Conservation (phyloP, 2,797 vertebrate genomes). For the Antrozous pallidus region DNA sequence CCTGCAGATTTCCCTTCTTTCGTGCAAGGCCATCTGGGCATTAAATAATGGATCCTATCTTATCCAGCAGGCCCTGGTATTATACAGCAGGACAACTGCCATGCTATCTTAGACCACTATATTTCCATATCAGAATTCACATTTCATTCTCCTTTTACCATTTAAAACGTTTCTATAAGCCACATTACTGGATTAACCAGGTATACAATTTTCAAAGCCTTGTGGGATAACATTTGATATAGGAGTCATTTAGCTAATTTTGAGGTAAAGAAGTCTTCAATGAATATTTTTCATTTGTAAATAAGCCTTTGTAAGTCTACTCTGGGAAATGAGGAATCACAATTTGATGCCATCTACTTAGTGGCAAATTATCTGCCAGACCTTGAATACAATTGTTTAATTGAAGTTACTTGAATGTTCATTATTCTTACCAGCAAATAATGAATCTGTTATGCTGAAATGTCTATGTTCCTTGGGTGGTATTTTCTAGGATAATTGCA, state of each 20-base stretch:
- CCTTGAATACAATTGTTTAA: background rate
- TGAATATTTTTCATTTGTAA: background rate
- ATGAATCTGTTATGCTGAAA: background rate
- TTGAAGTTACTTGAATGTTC: background rate
- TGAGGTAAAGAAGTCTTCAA: background rate
- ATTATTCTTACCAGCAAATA: background rate
- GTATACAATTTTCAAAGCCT: background rate
- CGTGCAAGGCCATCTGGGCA: background rate
- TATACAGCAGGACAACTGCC: background rate
- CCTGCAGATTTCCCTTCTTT: background rate
- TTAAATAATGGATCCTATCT: background rate
- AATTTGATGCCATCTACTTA: conserved; percentile 5
- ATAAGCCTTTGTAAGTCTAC: background rate
- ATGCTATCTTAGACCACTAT: background rate
- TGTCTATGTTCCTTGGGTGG: too few relatives aligned
- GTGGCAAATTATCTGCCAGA: conserved; percentile 11
- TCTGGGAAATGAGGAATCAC: conserved; percentile 14
- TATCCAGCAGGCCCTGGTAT: background rate
- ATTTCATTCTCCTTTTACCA: conserved; percentile 14
- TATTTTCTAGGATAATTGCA: background rate
- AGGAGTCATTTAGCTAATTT: background rate
- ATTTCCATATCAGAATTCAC: background rate
- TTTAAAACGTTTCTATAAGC: background rate
- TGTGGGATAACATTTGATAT: background rate
- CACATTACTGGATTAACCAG: background rate